Evolutionary conservation across 2,797 vertebrate genomes (phyloP).

Genomic region (Diglossa cyanea): DNA sequence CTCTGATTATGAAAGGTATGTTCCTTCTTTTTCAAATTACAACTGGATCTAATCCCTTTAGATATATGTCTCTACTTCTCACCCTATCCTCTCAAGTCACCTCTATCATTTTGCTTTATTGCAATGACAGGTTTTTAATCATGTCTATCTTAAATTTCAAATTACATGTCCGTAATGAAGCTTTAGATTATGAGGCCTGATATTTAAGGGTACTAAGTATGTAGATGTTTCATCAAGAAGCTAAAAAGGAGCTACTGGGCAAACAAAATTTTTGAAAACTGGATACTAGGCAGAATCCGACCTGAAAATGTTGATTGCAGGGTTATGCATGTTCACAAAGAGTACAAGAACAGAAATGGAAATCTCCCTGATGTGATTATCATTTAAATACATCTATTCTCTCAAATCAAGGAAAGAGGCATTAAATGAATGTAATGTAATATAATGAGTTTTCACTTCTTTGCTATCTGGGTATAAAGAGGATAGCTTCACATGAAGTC

Average conservation of each 20-base stretch:
- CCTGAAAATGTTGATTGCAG: slow-evolving; percentile 45
- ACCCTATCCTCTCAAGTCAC: not conserved
- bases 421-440: not conserved
- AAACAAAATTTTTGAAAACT: slow-evolving; percentile 43
- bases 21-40: not conserved
- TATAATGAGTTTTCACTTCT: not conserved
- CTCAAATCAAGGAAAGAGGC: not conserved
- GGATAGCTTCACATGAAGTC: not conserved
- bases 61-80: not conserved
- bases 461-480: not conserved
- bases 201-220: not conserved
- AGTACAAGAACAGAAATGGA: not conserved
- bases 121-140: not conserved
- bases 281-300: not conserved
- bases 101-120: not conserved
- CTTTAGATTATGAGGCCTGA: not conserved
- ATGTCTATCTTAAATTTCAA: not conserved
- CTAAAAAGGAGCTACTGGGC: not conserved
- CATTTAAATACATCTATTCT: slow-evolving; percentile 13
- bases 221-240: slow-evolving; percentile 21
- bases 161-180: slow-evolving; percentile 22
- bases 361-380: slow-evolving; percentile 33
- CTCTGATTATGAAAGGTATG: not conserved
- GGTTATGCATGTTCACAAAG: slow-evolving; percentile 4
- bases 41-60: not conserved